These are phyloP conservation scores for Oeneis ivallda DNA, from an alignment of 2,888 invertebrate species.

Conservation along the genomic window DNA sequence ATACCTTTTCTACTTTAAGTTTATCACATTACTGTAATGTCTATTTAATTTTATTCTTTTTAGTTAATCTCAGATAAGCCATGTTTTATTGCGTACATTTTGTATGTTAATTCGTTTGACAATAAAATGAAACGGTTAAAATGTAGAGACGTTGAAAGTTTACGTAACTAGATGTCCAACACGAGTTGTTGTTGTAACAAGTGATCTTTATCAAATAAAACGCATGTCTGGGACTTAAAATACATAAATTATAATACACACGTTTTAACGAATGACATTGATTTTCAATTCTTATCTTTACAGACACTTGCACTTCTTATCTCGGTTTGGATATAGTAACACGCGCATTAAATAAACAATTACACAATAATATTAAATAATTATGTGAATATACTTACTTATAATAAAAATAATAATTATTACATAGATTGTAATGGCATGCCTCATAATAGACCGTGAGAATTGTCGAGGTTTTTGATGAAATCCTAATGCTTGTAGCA, in stretches of 20 bases:
- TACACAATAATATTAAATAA: too few species aligned
- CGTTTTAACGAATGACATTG: neutral
- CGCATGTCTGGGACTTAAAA: slow-evolving; percentile 1
- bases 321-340: neutral
- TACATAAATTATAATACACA: neutral
- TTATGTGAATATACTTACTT: too few species aligned
- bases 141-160: slow-evolving; percentile 7
- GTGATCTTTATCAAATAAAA: slow-evolving; percentile 25
- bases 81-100: slow-evolving; percentile 6
- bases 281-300: neutral
- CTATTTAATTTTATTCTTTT: neutral
- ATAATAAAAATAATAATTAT: too few species aligned
- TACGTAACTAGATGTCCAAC: slow-evolving; percentile 17
- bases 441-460: too few species aligned
- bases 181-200: slow-evolving; percentile 5
- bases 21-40: neutral
- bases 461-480: too few species aligned
- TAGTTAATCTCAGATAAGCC: slow-evolving; percentile 4
- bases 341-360: too few species aligned
- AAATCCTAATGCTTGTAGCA: too few species aligned
- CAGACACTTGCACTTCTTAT: neutral
- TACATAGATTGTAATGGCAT: too few species aligned
- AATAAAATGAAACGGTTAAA: slow-evolving; percentile 10
- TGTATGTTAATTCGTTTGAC: neutral
- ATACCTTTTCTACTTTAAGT: neutral